Percentiles rank a stretch among this genome's conserved stretches.
Evolutionary conservation across 2,797 vertebrate genomes (phyloP).

Genomic region (Bradypodion pumilum): DNA sequence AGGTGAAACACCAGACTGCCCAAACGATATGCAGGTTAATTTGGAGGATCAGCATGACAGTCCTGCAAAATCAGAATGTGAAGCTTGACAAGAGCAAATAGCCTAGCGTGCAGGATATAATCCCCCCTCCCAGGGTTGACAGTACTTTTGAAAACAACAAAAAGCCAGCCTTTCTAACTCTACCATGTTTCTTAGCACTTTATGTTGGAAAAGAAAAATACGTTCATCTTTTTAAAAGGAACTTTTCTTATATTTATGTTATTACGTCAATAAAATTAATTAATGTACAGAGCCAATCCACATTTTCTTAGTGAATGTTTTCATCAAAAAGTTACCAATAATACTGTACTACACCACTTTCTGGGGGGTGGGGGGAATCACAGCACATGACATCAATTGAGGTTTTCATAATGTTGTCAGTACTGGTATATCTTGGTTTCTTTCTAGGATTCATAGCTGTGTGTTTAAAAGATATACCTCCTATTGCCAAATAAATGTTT

Average conservation of each 20-base stretch:
- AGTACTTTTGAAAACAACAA: slow-evolving; percentile 38
- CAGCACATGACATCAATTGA: slow-evolving; percentile 60
- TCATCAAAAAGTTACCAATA: slow-evolving; percentile 60
- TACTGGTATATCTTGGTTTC: slow-evolving; percentile 63
- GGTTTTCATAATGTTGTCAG: slow-evolving; percentile 58
- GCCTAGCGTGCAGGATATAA: slow-evolving; percentile 28
- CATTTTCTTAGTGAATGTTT: slow-evolving; percentile 70
- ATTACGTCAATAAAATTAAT: slow-evolving; percentile 67
- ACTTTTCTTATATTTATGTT: slow-evolving; percentile 72
- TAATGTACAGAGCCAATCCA: slow-evolving; percentile 69
- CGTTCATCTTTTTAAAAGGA: slow-evolving; percentile 61
- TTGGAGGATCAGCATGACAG: slow-evolving; percentile 67
- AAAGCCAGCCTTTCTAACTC: slow-evolving; percentile 51
- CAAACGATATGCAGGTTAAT: slow-evolving; percentile 60
- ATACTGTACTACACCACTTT: slow-evolving; percentile 53
- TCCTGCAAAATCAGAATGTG: slow-evolving; percentile 67
- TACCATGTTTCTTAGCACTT: slow-evolving; percentile 75
- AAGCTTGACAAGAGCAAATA: slow-evolving; percentile 42
- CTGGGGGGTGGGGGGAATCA: slow-evolving; percentile 52
- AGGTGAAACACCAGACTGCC: slow-evolving; percentile 82
- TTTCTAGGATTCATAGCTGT: slow-evolving; percentile 63
- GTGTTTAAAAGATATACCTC: slow-evolving; percentile 78
- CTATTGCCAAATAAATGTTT: slow-evolving; percentile 74
- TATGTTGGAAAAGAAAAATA: slow-evolving; percentile 68
- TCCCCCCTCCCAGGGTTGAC: slow-evolving; percentile 45